phyloP scores from a whole-genome alignment of 2,888 invertebrate species.

The Odontothrips loti region DNA sequence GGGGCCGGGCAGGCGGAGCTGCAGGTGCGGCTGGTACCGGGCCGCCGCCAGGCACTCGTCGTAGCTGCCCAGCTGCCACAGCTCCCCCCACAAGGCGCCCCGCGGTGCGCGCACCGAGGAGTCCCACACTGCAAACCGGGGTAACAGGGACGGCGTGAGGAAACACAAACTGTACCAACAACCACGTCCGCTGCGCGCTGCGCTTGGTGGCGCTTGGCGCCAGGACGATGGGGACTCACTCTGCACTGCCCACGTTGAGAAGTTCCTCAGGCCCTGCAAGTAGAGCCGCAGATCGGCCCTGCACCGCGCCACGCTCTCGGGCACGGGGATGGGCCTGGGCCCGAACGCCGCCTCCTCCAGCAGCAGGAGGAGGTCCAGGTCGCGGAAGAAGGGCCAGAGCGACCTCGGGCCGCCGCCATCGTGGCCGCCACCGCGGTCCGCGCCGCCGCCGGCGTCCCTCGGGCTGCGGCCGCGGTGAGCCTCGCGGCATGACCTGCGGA shows the following conservation, averaged over 20 bases:
- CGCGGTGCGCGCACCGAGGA: background rate
- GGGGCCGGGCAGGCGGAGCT: background rate
- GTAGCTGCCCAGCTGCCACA: background rate
- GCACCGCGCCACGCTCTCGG: background rate
- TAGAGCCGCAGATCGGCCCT: background rate
- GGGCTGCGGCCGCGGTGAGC: too few relatives aligned
- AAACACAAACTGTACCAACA: too few relatives aligned
- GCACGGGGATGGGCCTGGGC: background rate
- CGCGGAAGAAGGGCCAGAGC: slow-evolving; percentile 15
- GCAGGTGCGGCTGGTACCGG: background rate
- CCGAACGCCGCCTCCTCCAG: background rate
- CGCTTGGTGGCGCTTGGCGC: too few relatives aligned
- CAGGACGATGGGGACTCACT: background rate
- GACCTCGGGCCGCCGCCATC: background rate
- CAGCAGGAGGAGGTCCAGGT: slow-evolving; percentile 4
- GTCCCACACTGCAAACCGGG: slow-evolving; percentile 21
- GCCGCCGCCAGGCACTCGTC: slow-evolving; percentile 5
- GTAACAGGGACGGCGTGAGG: background rate
- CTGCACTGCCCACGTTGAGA: background rate
- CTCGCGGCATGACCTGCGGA: background rate
- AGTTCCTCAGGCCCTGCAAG: background rate
- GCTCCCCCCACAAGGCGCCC: background rate
- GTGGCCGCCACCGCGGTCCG: background rate
- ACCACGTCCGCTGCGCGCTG: too few relatives aligned
- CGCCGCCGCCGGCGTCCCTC: background rate